A percentile compares a stretch with the other conserved stretches of the same genome.
Conservation (phyloP, 2,113 vertebrate genomes). For the Cricetomys ansorgei region DNA sequence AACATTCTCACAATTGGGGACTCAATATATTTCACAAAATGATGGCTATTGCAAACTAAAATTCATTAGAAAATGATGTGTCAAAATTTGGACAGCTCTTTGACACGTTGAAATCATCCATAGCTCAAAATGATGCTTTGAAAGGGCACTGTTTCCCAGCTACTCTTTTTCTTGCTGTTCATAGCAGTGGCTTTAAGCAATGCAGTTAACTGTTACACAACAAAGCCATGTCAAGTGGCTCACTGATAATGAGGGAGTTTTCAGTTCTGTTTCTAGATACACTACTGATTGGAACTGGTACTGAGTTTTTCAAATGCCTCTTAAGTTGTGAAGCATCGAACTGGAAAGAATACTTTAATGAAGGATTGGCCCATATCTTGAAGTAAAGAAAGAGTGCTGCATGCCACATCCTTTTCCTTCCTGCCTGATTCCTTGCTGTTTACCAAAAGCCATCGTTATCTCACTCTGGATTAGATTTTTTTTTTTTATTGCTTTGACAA, state of each 20-base stretch:
- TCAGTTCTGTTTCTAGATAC: conserved; percentile 24
- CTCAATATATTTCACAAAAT: neutral
- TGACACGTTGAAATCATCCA: neutral
- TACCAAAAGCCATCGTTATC: neutral
- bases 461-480: neutral
- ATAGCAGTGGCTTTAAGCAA: conserved; percentile 30
- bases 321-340: neutral
- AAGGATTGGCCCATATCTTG: neutral
- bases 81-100: conserved; percentile 16
- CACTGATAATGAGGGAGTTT: conserved; percentile 49
- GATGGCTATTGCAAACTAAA: conserved; percentile 4
- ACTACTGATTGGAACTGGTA: neutral
- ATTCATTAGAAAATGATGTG: conserved; percentile 29
- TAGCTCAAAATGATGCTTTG: conserved; percentile 23
- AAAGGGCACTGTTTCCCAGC: neutral
- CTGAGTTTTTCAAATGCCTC: conserved; percentile 40
- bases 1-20: conserved; percentile 14
- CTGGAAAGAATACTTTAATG: conserved; percentile 38
- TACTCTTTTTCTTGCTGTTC: neutral
- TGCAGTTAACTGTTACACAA: conserved; percentile 37
- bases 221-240: conserved; percentile 49
- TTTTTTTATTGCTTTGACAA: neutral
- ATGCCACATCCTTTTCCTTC: neutral
- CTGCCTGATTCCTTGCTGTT: neutral
- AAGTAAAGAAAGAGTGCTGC: neutral